Evolutionary conservation across 1,140 invertebrate genomes (phyloP), one percentile per base, ranked within the genome.

Genomic region (Polyergus mexicanus): DNA sequence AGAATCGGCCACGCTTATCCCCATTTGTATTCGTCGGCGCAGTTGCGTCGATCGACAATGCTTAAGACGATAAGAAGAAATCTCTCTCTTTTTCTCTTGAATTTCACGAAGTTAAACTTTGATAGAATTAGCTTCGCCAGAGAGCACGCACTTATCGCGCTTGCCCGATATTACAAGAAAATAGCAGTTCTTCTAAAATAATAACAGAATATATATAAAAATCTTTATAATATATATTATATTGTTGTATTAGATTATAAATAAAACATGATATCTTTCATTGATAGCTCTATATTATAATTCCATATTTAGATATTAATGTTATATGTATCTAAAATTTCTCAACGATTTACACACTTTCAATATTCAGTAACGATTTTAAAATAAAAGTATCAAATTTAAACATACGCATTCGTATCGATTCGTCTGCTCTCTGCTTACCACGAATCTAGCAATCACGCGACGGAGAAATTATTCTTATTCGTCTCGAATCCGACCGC

Each of bases 401-500:
- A 7, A 47, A 11, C 2, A 1, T 22, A n/a, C 16, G 19, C 25
- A 22, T 25, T 25, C 16, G 25, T 35, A 28, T 77, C 6, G 5
- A 35, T 71, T 32, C 28, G n/a, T 11, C 6, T 54, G n/a, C 5
- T 51, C 35, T 11, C n/a, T 16, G 28, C 13, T 22, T 6, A 19
- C 10, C 25, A 62, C 22, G 19, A 62, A 35, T 8, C 5, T 22
- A 51, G 4, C 22, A 44, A 76, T 62, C 60, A 41, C 16, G 11
- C 58, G 66, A 41, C 38, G 1, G 19, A 72, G 28, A 56, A 54
- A 80, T 86, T 35, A 54, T 3, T 54, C 1, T 11, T n/a, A 11
- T 16, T n/a, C 58, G 44, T 47, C 19, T 47, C 19, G 38, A 78
- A 80, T 69, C 13, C 78, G 77, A 86, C 32, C 71, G 58, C 32